These are phyloP conservation scores for Mylabris phalerata DNA, from an alignment of 1,140 invertebrate genomes.

Conservation along the genomic window DNA sequence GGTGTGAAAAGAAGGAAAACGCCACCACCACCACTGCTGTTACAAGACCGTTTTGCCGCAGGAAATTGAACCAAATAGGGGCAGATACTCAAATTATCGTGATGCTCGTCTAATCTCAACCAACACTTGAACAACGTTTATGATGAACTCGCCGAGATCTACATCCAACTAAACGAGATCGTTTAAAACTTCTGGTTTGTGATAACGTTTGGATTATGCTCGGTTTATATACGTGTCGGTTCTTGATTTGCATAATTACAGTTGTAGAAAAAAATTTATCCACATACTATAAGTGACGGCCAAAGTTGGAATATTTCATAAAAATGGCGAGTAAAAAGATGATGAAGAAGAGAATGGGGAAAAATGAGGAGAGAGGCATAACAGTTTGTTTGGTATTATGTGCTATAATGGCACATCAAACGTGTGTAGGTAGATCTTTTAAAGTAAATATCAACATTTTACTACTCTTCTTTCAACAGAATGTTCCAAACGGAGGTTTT, in stretches of 20 bases:
- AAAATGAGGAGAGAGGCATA: no score
- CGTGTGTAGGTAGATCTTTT: no score
- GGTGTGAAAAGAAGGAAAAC: conserved; percentile 37
- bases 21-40: conserved; percentile 9
- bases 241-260: conserved; percentile 17
- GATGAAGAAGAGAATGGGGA: no score
- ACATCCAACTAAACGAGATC: conserved; percentile 30
- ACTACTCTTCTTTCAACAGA: no score
- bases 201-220: conserved; percentile 21
- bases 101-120: conserved; percentile 20
- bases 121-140: conserved; percentile 22
- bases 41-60: not conserved
- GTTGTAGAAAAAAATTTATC: not conserved
- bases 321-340: no score
- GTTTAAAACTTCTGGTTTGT: conserved; percentile 24
- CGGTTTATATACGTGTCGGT: conserved; percentile 21
- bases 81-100: conserved; percentile 29
- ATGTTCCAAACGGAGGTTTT: no score
- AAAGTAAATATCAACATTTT: no score
- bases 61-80: no score
- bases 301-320: no score
- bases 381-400: no score
- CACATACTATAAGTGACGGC: no score
- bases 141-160: conserved; percentile 29
- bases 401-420: no score